phyloP scores from a whole-genome alignment of 2,888 invertebrate species.

The Phlogophora meticulosa region DNA sequence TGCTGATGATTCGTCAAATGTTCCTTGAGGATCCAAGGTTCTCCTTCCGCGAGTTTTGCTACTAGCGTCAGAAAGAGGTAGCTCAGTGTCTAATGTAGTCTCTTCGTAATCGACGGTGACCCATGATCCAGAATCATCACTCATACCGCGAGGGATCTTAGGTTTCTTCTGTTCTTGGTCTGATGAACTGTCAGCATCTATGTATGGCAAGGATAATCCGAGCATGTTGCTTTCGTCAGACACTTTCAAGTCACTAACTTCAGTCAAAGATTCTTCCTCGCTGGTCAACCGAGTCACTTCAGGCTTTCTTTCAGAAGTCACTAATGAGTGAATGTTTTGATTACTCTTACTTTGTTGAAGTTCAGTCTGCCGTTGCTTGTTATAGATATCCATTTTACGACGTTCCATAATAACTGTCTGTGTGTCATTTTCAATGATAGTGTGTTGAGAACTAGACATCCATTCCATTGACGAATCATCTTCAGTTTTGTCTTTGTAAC shows the following conservation, averaged over 20 bases:
- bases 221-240: constrained; percentile 88
- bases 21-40: constrained; percentile 90
- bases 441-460: constrained; percentile 86
- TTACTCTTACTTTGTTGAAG: constrained; percentile 83
- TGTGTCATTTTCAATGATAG: constrained; percentile 90
- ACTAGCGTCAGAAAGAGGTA: constrained; percentile 89
- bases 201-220: constrained; percentile 88
- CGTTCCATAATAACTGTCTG: constrained; percentile 92
- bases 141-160: constrained; percentile 88
- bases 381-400: constrained; percentile 92
- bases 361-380: constrained; percentile 89
- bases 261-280: constrained; percentile 93
- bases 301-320: constrained; percentile 84
- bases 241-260: constrained; percentile 92
- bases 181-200: constrained; percentile 90
- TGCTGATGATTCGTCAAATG: constrained; percentile 91
- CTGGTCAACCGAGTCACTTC: constrained; percentile 91
- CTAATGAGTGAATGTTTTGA: constrained; percentile 81
- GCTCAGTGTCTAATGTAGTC: constrained; percentile 91
- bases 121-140: constrained; percentile 93
- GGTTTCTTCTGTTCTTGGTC: constrained; percentile 84
- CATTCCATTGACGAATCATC: constrained; percentile 88
- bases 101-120: constrained; percentile 93
- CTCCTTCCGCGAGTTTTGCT: constrained; percentile 73
- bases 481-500: constrained; percentile 86